A percentile compares a stretch with the other conserved stretches of the same genome.
Conservation (phyloP, 2,113 vertebrate species). For the Centropus bengalensis region DNA sequence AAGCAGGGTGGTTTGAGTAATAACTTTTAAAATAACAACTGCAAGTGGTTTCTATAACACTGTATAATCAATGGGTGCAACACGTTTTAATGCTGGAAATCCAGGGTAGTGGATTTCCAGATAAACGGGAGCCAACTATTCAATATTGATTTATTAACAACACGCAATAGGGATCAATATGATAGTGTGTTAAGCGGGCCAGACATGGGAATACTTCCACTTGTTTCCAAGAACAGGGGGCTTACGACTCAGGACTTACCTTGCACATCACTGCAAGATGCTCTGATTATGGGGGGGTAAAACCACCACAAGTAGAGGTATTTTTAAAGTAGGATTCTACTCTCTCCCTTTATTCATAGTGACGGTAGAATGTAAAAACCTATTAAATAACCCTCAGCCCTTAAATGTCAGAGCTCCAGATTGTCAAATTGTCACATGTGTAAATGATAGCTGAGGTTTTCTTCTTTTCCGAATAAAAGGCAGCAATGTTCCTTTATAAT, state of each 20-base stretch:
- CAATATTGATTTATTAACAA: background rate
- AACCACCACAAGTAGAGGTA: background rate
- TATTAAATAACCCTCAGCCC: background rate
- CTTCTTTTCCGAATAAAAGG: background rate
- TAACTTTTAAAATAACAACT: background rate
- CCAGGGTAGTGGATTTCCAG: background rate
- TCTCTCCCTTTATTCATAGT: background rate
- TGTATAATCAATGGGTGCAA: background rate
- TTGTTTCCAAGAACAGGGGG: fast-evolving
- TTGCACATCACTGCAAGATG: background rate
- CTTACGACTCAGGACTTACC: conserved; percentile 28
- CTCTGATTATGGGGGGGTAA: background rate
- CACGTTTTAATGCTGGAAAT: background rate
- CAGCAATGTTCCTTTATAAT: background rate
- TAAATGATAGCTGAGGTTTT: background rate
- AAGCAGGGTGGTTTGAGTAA: background rate
- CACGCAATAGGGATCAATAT: background rate
- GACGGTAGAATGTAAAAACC: background rate
- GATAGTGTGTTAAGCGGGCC: background rate
- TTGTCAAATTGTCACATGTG: background rate
- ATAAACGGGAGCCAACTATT: background rate
- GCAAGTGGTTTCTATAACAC: background rate
- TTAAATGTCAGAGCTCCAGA: background rate
- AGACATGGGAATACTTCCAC: background rate
- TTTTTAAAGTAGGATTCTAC: background rate